Base-by-base conservation (phyloP, 1,140 invertebrate genomes). In the Mycetomoellerius zeteki region DNA sequence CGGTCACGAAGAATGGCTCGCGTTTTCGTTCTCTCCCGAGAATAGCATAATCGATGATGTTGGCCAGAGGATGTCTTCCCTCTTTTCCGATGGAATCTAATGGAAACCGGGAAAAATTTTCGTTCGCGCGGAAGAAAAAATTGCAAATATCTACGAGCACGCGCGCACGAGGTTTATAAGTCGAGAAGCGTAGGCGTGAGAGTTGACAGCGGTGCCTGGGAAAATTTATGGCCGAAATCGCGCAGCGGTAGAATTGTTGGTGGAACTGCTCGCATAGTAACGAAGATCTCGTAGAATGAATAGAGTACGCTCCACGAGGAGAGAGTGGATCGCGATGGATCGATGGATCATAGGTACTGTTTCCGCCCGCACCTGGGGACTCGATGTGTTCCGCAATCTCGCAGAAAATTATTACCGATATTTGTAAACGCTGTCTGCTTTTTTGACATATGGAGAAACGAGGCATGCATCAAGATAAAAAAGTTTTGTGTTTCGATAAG, bases 221-320 rank as follows among this genome's bases (percentile, higher is more conserved):
- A 71, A 81, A 64, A 77, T 77, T 77, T 86, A 86, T 64, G 27
- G 84, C 43, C 43, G 56, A 77, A 86, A 80, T 78, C 58, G 50
- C 58, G n/a, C 10, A 77, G 37, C 16, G 60, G 72, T 43, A 60
- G 27, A 86, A 78, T 65, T 65, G 60, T n/a, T 21, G 21, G 27
- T 8, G 47, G 30, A 65, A 27, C 1, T 21, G 4, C 19, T 76
- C 43, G 33, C 12, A 43, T 78, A 21, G 50, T 43, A 86, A 77
- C 50, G 72, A 86, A 78, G 56, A 62, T 76, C 33, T 69, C 16
- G 30, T 30, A 24, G 33, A 67, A 71, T 71, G 64, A 30, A 43
- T 27, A 21, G 30, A 30, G 30, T 33, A 54, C 30, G 19, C 47
- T 50, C 21, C 30, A 52, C 33, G 52, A 56, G 64, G 33, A 54